Evolutionary conservation across 2,113 vertebrate species (phyloP), one percentile per base, ranked within the genome.

Genomic region (Eleginops maclovinus): DNA sequence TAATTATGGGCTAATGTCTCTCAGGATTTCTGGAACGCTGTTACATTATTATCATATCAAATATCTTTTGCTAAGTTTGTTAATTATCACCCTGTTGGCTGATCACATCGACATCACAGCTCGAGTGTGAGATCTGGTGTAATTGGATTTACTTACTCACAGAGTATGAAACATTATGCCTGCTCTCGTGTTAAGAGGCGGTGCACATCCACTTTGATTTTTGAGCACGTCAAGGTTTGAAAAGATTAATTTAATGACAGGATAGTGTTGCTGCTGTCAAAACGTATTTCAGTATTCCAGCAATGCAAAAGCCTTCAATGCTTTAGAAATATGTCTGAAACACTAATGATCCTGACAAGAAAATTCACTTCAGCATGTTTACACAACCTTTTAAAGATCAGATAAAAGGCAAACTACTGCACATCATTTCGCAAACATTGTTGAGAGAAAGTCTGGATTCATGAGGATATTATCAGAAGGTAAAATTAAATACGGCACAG

Each of bases 71-170:
- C 65, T 65, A 74, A 86, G 46, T 82, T 65, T 71, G 64, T 89
- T 90, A 88, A 89, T 92, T 90, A 89, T 88, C 86, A 87, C 82
- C 84, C 56, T 87, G 63, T 84, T 43, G 12, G 46, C 49, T 54
- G 53, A 83, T 85, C 72, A 63, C 66, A 77, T 70, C 53, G 60
- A 19, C 77, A 50, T 74, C 75, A 79, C 53, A 72, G 79, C 71
- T 75, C 21, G 50, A 82, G 69, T 85, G 83, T 83, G 85, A 82
- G 70, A 67, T 79, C 49, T 49, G 1, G 9, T 71, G 71, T 72
- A 84, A 79, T 43, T 73, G 60, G 55, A 84, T 75, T 63, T 19
- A 67, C 26, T 75, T 50, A 71, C 26, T 72, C 46, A n/a, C 58
- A 60, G 58, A 64, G 53, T 67, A 75, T 73, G 44, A 81, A 61